Percentiles rank a stretch among this genome's conserved stretches.
phyloP scores from a whole-genome alignment of 2,888 invertebrate species.

The Operophtera brumata region DNA sequence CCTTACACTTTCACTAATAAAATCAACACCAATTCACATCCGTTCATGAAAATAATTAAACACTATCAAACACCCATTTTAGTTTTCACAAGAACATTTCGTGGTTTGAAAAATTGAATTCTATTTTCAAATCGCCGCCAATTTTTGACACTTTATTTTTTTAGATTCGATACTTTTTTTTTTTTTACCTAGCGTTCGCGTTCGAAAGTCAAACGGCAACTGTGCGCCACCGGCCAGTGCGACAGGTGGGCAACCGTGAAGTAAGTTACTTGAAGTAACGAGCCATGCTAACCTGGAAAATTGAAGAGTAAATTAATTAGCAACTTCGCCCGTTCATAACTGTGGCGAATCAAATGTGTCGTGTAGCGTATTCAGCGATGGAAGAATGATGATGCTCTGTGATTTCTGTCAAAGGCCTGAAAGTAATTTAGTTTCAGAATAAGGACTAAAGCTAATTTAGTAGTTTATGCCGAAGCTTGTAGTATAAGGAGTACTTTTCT shows the following conservation, averaged over 20 bases:
- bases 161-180: slow-evolving; percentile 49
- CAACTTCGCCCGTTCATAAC: neutral
- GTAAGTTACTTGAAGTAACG: slow-evolving; percentile 22
- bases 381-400: too few species aligned
- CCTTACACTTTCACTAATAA: slow-evolving; percentile 67
- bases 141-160: slow-evolving; percentile 38
- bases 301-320: slow-evolving; percentile 47
- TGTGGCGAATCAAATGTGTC: slow-evolving; percentile 17
- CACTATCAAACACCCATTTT: slow-evolving; percentile 39
- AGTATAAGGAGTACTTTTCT: too few species aligned
- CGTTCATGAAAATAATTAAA: slow-evolving; percentile 35
- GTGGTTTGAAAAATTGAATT: slow-evolving; percentile 3
- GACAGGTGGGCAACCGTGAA: slow-evolving; percentile 50
- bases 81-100: slow-evolving; percentile 13
- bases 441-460: too few species aligned
- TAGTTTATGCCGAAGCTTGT: too few species aligned
- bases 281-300: slow-evolving; percentile 50
- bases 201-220: slow-evolving; percentile 75
- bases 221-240: slow-evolving; percentile 57
- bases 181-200: slow-evolving; percentile 53
- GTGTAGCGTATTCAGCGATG: too few species aligned
- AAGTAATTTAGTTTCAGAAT: too few species aligned
- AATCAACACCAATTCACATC: slow-evolving; percentile 49
- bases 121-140: slow-evolving; percentile 41
- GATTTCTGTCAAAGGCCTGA: too few species aligned